Base-by-base conservation (phyloP, 1,140 invertebrate species). In the Helicoverpa armigera region DNA sequence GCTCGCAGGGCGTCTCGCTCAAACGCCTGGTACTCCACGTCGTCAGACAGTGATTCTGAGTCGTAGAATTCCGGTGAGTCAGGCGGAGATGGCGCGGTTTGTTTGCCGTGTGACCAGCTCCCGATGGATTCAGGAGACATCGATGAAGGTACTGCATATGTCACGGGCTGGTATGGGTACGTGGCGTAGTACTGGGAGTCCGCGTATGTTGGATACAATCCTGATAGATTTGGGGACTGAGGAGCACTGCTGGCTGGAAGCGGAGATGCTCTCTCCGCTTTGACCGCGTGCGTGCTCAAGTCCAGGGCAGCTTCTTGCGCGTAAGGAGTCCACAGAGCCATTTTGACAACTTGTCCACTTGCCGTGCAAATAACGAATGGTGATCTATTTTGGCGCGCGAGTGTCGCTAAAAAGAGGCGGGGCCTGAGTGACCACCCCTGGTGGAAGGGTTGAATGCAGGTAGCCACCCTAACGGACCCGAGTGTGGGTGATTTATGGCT, bases 1-100 rank as follows among this genome's bases (percentile, higher is more conserved):
- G 88, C 88, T 56, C 84, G 50, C 7, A 92, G 50, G 0, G 91
- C 88, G 14, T 88, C 89, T 18, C 82, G 79, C 31, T 91, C 82
- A 56, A 87, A 81, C 51, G 69, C 70, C 61, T 82, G 75, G 48
- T 82, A 81, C 51, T 82, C 81, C 18, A 67, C 35, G 29, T 84
- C 82, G 18, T 75, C 80, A 51, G 79, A 69, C 10, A 83, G 31
- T 0, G 58, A 74, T 43, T 78, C 79, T 1, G 54, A n/a, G 14
- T 85, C 84, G 43, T 80, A 79, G 48, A 78, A 69, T 5, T 73
- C 80, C 2, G 77, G 67, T 9, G 82, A 80, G 3, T 35, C 58
- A 0, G 81, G 65, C 7, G 83, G 72, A 11, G 81, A 81, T 0
- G 69, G 54, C 0, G 51, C 61, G 76, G 50, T 35, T 63, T 35